Conservation (phyloP, 1,140 invertebrate species). For the Drosophila sproati region DNA sequence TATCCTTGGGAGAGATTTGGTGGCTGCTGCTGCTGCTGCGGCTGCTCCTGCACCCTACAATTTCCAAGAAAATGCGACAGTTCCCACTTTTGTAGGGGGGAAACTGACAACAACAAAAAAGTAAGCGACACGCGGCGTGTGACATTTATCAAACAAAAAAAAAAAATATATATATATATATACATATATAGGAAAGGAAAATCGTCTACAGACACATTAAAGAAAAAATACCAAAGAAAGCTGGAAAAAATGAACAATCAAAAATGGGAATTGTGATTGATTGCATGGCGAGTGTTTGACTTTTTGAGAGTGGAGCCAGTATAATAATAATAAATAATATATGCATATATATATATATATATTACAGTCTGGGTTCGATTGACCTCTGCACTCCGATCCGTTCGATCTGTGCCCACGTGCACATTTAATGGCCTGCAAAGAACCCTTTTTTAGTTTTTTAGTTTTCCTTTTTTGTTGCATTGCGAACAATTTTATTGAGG, state of each 20-base stretch:
- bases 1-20: constrained; percentile 71
- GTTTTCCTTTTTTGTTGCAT: constrained; percentile 28
- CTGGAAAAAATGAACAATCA: constrained; percentile 42
- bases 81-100: constrained; percentile 44
- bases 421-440: constrained; percentile 33
- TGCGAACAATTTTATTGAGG: constrained; percentile 44
- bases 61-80: constrained; percentile 73
- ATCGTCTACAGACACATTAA: too few species aligned
- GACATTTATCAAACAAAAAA: constrained; percentile 77
- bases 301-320: background rate
- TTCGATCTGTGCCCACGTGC: constrained; percentile 49
- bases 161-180: background rate
- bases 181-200: too few species aligned
- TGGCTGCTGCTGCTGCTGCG: constrained; percentile 33
- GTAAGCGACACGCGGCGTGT: constrained; percentile 70
- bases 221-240: background rate
- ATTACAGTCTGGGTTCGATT: constrained; percentile 15
- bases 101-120: constrained; percentile 26
- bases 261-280: constrained; percentile 75
- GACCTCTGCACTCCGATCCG: constrained; percentile 18
- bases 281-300: constrained; percentile 61
- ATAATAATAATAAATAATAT: background rate
- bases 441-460: constrained; percentile 22
- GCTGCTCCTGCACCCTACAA: constrained; percentile 34
- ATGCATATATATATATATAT: background rate